Evolutionary conservation across 2,888 invertebrate genomes (phyloP).

Genomic region (Tolmerus cingulatus): DNA sequence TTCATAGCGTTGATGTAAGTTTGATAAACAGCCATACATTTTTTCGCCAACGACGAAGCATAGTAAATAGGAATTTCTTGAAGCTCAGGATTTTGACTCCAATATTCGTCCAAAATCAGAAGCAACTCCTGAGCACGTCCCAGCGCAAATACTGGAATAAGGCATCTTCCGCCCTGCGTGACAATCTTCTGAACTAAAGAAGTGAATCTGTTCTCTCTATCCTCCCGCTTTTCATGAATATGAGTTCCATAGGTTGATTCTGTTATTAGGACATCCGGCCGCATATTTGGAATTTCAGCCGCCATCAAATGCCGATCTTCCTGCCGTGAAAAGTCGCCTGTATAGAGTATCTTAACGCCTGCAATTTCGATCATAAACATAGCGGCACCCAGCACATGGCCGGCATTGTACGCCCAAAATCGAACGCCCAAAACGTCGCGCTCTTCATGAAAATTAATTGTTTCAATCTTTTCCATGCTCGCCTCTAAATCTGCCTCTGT

Average conservation of each 20-base stretch:
- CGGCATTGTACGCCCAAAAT: constrained; percentile 99
- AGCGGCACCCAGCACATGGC: constrained; percentile 97
- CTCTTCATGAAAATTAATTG: constrained; percentile 97
- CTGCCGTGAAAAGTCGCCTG: constrained; percentile 98
- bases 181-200: constrained; percentile 95
- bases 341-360: constrained; percentile 94
- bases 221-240: constrained; percentile 97
- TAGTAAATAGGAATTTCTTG: constrained; percentile 99
- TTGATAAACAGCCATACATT: constrained; percentile 99
- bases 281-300: constrained; percentile 95
- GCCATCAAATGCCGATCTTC: constrained; percentile 99
- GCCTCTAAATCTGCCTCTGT: constrained; percentile 96
- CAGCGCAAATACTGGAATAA: constrained; percentile 98
- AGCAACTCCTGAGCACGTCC: constrained; percentile 96
- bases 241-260: constrained; percentile 99
- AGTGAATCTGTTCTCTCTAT: constrained; percentile 94
- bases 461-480: constrained; percentile 99
- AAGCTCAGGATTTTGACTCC: constrained; percentile 77
- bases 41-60: constrained; percentile 98
- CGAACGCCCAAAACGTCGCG: constrained; percentile 95
- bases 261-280: constrained; percentile 96
- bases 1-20: constrained; percentile 99
- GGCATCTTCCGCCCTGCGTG: constrained; percentile 93
- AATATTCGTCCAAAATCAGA: constrained; percentile 96
- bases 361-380: constrained; percentile 99